Evolutionary conservation across 2,113 vertebrate genomes (phyloP).

Genomic region (Hemibagrus wyckioides): DNA sequence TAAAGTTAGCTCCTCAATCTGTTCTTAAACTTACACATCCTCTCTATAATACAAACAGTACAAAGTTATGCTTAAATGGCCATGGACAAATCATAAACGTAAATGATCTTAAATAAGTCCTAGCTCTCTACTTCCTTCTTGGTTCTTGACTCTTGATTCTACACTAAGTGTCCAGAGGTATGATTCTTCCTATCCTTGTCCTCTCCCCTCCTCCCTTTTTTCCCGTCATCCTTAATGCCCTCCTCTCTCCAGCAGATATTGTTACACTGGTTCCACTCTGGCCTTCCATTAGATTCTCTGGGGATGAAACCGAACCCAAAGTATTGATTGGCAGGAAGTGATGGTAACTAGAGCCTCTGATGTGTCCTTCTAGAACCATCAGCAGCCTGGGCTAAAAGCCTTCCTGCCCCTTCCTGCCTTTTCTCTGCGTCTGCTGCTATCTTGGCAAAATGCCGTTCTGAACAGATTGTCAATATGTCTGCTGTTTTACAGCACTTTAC

Average conservation of each 20-base stretch:
- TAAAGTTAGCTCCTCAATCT: no score
- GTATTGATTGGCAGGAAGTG: slow-evolving; percentile 93
- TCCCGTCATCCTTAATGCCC: slow-evolving; percentile 45
- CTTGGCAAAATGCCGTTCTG: slow-evolving; percentile 39
- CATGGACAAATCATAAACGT: not conserved
- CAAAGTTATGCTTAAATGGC: not conserved
- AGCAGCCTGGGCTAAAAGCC: slow-evolving; percentile 54
- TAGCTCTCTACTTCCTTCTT: not conserved
- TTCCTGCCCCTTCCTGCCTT: slow-evolving; percentile 7
- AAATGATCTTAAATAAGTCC: not conserved
- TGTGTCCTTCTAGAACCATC: slow-evolving; percentile 71
- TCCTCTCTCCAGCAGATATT: slow-evolving; percentile 83
- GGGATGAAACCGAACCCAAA: slow-evolving; percentile 92
- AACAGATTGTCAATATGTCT: slow-evolving; percentile 18
- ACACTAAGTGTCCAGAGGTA: not conserved
- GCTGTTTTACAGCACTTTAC: slow-evolving; percentile 22
- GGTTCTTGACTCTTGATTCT: slow-evolving; percentile 9
- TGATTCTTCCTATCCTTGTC: not conserved
- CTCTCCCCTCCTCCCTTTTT: slow-evolving; percentile 32
- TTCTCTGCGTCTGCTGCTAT: not conserved
- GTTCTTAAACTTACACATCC: not conserved
- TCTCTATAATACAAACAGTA: not conserved
- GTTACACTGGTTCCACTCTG: slow-evolving; percentile 90
- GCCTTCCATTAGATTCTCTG: slow-evolving; percentile 92
- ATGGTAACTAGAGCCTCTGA: slow-evolving; percentile 87